Conservation (phyloP, 2,797 vertebrate species). For the Percopsis omiscomaycus region DNA sequence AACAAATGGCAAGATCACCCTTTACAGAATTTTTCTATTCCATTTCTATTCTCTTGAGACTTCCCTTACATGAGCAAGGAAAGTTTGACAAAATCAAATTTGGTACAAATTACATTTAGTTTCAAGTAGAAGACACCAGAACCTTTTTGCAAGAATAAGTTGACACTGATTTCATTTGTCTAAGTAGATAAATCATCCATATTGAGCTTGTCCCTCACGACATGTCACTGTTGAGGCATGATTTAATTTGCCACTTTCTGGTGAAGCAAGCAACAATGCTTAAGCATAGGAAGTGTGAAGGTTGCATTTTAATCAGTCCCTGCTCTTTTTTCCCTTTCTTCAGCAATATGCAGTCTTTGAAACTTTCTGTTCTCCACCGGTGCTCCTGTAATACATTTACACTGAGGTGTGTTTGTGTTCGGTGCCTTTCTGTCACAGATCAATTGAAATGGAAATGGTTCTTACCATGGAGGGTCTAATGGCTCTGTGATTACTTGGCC, state of each 20-base stretch:
- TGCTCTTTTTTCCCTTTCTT: conserved; percentile 16
- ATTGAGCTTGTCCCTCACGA: conserved; percentile 79
- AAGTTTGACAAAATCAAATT: conserved; percentile 69
- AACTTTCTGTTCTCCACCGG: conserved; percentile 28
- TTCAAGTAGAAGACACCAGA: conserved; percentile 69
- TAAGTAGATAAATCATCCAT: conserved; percentile 86
- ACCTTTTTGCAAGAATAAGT: conserved; percentile 75
- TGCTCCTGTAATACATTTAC: conserved; percentile 32
- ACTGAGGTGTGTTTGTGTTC: conserved; percentile 19
- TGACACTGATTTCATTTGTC: conserved; percentile 86
- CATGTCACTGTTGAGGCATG: conserved; percentile 75
- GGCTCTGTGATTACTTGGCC: conserved; percentile 9
- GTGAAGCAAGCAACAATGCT: conserved; percentile 65
- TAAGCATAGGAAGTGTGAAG: conserved; percentile 77
- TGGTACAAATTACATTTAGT: conserved; percentile 78
- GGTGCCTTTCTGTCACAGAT: conserved; percentile 18
- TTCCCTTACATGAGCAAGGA: conserved; percentile 28
- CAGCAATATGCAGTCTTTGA: conserved; percentile 22
- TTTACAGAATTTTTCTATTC: conserved; percentile 23
- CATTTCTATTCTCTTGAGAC: conserved; percentile 1
- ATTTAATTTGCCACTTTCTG: conserved; percentile 83
- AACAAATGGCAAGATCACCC: conserved; percentile 28
- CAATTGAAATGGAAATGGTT: background rate
- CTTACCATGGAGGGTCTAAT: conserved; percentile 23
- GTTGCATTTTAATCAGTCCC: conserved; percentile 80